These are phyloP conservation scores for Chunga burmeisteri DNA, from an alignment of 2,113 vertebrate species.

Conservation along the genomic window DNA sequence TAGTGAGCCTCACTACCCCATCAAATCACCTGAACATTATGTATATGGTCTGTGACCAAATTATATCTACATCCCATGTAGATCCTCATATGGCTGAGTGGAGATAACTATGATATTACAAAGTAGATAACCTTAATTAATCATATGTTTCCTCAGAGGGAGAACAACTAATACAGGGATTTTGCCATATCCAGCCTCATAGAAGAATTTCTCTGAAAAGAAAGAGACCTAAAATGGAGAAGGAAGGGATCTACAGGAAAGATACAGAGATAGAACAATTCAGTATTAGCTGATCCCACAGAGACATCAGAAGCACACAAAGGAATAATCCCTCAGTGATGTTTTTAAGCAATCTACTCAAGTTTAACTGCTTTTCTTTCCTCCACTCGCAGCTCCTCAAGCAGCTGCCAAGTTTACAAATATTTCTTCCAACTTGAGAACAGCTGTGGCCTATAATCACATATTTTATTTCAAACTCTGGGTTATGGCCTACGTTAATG, in stretches of 20 bases:
- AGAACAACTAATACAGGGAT: not conserved
- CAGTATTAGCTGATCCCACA: not conserved
- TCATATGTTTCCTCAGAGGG: not conserved
- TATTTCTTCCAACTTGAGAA: slow-evolving; percentile 15
- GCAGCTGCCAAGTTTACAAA: slow-evolving; percentile 59
- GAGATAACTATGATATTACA: not conserved
- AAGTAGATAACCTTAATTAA: not conserved
- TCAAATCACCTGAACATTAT: not conserved
- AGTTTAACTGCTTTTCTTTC: not conserved
- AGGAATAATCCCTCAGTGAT: not conserved
- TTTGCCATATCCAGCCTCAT: not conserved
- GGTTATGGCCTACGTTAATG: not conserved
- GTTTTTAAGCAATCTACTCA: not conserved
- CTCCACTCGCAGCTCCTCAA: slow-evolving; percentile 9
- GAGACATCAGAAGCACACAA: not conserved
- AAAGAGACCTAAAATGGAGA: not conserved
- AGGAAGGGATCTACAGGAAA: not conserved
- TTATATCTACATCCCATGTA: not conserved
- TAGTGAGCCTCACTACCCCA: not conserved
- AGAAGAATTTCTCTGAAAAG: not conserved
- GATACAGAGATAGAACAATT: not conserved
- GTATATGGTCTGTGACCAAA: not conserved
- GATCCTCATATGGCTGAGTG: not conserved
- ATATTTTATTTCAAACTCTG: slow-evolving; percentile 16
- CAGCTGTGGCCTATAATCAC: slow-evolving; percentile 55